Conservation (phyloP, 2,113 vertebrate genomes). For the Takifugu bimaculatus region DNA sequence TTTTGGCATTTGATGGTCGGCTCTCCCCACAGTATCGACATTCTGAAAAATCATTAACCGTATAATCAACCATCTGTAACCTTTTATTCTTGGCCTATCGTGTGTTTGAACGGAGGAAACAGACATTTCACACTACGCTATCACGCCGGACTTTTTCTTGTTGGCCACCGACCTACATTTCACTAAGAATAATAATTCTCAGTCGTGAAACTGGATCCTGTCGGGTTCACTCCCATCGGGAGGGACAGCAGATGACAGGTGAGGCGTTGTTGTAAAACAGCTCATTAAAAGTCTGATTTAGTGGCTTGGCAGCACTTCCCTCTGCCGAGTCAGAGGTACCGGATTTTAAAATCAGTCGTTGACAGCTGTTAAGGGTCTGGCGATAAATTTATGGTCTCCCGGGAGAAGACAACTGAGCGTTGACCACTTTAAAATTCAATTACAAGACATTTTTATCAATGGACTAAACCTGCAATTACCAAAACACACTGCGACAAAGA, state of each 20-base stretch:
- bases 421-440: conserved; percentile 11
- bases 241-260: background rate
- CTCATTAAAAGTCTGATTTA: conserved; percentile 22
- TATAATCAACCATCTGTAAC: no score
- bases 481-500: conserved; percentile 11
- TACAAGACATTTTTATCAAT: conserved; percentile 11
- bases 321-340: conserved; percentile 7
- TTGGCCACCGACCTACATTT: conserved; percentile 9
- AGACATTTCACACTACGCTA: no score
- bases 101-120: no score
- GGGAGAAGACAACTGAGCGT: background rate
- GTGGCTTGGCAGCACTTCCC: conserved; percentile 6
- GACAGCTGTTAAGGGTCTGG: no score
- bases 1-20: no score
- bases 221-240: background rate
- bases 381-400: background rate
- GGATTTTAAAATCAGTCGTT: conserved; percentile 3
- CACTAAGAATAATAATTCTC: background rate
- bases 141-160: no score
- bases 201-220: background rate
- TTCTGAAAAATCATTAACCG: no score
- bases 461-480: conserved; percentile 10
- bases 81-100: no score
- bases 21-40: no score
- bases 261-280: conserved; percentile 4